Percentiles rank a stretch among this genome's conserved stretches.
Evolutionary conservation across 2,888 invertebrate species (phyloP).

Genomic region (Megaustenia siamemsis): DNA sequence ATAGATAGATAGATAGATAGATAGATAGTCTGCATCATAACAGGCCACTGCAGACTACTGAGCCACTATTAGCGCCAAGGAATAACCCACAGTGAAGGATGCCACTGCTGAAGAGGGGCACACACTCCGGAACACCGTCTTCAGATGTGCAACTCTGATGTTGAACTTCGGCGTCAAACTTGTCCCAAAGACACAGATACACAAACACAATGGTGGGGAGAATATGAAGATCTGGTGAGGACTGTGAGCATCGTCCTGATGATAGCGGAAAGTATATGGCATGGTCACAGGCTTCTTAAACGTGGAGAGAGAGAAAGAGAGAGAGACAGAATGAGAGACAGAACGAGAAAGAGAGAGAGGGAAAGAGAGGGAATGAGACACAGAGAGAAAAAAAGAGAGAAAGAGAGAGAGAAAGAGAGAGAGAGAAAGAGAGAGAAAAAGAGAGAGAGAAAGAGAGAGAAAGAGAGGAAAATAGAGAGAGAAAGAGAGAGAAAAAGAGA

Average conservation of each 20-base stretch:
- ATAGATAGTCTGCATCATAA: too few species aligned
- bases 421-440: background rate
- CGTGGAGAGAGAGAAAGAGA: too few species aligned
- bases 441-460: background rate
- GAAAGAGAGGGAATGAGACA: background rate
- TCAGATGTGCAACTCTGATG: too few species aligned
- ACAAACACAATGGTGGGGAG: background rate
- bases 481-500: background rate
- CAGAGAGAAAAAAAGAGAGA: background rate
- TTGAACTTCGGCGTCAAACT: too few species aligned
- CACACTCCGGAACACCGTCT: too few species aligned
- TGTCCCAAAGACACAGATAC: too few species aligned
- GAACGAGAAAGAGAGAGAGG: background rate
- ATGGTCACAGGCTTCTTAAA: too few species aligned
- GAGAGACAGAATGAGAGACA: background rate
- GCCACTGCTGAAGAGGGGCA: too few species aligned
- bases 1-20: background rate
- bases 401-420: background rate
- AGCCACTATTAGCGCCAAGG: too few species aligned
- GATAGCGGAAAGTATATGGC: background rate
- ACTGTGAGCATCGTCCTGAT: too few species aligned
- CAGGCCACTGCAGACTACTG: too few species aligned
- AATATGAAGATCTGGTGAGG: background rate
- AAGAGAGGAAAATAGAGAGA: background rate
- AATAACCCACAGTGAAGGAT: too few species aligned